Conservation (phyloP, 2,113 vertebrate species). For the Perca fluviatilis region DNA sequence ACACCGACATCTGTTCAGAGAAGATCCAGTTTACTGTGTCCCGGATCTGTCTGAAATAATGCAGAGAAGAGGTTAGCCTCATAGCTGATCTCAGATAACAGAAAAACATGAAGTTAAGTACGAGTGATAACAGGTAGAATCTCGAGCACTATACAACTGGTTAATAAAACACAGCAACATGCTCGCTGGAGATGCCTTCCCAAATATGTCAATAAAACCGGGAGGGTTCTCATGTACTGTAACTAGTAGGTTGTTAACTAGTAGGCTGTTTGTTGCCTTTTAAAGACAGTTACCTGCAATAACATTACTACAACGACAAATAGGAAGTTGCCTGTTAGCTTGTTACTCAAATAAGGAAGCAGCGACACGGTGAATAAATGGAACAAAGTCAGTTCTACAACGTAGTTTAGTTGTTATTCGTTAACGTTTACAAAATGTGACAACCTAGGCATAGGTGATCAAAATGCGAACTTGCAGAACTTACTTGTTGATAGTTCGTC, state of each 20-base stretch:
- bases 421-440: not conserved
- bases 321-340: not conserved
- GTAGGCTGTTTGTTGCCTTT: not conserved
- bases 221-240: too few relatives aligned
- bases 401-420: not conserved
- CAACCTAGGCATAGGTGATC: not conserved
- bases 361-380: not conserved
- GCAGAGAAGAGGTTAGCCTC: not conserved
- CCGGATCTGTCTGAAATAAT: constrained; percentile 91
- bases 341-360: not conserved
- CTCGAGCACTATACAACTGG: too few relatives aligned
- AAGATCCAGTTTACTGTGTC: constrained; percentile 99
- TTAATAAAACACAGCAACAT: too few relatives aligned
- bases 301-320: not conserved
- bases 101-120: not conserved
- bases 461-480: constrained; percentile 57
- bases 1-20: constrained; percentile 96
- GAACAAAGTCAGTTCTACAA: not conserved
- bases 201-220: not conserved
- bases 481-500: constrained; percentile 99
- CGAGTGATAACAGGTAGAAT: too few relatives aligned
- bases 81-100: not conserved
- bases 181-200: too few relatives aligned
- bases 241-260: not conserved
- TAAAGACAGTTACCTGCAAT: not conserved